Conservation (phyloP, 64 coral and sea anemone species). For the Platygyra sinensis region DNA sequence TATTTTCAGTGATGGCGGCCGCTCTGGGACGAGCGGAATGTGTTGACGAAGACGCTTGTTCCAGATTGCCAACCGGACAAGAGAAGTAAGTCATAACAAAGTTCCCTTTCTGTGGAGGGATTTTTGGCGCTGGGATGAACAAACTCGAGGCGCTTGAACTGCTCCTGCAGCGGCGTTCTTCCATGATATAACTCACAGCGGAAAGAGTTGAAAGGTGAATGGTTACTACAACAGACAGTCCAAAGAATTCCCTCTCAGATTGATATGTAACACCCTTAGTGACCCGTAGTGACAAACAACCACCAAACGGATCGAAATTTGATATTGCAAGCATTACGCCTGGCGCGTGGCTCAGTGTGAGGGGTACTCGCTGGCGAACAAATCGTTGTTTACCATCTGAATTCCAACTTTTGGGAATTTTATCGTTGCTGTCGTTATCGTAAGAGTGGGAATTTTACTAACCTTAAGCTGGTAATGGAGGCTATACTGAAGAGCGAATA, state of each 20-base stretch:
- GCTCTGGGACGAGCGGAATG: conserved; percentile 24
- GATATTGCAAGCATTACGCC: neutral
- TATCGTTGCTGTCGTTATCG: too few relatives aligned
- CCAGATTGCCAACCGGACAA: conserved; percentile 56
- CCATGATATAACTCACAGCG: neutral
- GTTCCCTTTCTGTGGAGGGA: conserved; percentile 58
- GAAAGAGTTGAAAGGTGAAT: neutral
- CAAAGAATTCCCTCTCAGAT: neutral
- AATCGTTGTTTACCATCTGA: too few relatives aligned
- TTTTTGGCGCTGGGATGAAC: conserved; percentile 66
- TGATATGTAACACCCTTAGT: neutral
- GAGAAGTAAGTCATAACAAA: conserved; percentile 74
- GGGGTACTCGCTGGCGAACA: too few relatives aligned
- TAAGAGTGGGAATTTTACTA: too few relatives aligned
- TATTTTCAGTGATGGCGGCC: conserved; percentile 57
- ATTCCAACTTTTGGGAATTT: too few relatives aligned
- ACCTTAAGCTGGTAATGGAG: too few relatives aligned
- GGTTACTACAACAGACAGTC: neutral
- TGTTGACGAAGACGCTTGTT: conserved; percentile 55
- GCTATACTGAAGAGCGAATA: too few relatives aligned
- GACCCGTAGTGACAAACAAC: neutral
- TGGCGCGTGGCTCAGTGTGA: too few relatives aligned
- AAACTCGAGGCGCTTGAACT: conserved; percentile 77
- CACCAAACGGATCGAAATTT: neutral
- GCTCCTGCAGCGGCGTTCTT: conserved; percentile 37